Conservation (phyloP, 2,888 invertebrate genomes). For the Apomyelois bistriatella region DNA sequence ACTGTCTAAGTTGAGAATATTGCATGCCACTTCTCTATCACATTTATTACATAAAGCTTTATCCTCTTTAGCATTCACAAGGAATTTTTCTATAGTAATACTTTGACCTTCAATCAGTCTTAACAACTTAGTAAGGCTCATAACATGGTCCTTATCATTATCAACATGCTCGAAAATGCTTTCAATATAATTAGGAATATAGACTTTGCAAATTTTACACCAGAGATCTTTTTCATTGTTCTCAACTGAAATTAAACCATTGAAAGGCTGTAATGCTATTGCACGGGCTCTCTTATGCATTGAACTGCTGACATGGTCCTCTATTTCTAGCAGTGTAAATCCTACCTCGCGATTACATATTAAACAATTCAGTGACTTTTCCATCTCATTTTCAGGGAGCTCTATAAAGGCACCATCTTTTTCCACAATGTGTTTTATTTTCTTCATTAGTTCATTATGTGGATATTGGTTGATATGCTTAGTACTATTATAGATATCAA, state of each 20-base stretch:
- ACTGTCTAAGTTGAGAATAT: conserved; percentile 41
- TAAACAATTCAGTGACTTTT: conserved; percentile 29
- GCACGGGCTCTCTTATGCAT: conserved; percentile 37
- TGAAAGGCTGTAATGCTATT: conserved; percentile 45
- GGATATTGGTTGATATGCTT: conserved; percentile 29
- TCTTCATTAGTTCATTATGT: conserved; percentile 27
- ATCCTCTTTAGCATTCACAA: conserved; percentile 42
- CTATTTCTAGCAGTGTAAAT: conserved; percentile 27
- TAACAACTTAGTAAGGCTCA: conserved; percentile 32
- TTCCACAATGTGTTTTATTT: conserved; percentile 28
- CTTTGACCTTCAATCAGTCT: conserved; percentile 39
- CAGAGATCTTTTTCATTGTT: conserved; percentile 39
- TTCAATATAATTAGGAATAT: conserved; percentile 46
- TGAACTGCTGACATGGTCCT: conserved; percentile 29
- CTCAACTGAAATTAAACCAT: conserved; percentile 50
- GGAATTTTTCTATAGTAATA: conserved; percentile 43
- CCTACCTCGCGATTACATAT: conserved; percentile 33
- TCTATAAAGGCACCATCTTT: conserved; percentile 41
- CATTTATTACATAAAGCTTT: conserved; percentile 44
- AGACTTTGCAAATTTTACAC: conserved; percentile 51
- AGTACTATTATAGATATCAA: conserved; percentile 19
- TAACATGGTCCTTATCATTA: conserved; percentile 33
- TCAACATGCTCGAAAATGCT: conserved; percentile 46
- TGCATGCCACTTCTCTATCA: conserved; percentile 39
- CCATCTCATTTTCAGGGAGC: conserved; percentile 28